phyloP scores from a whole-genome alignment of 1,140 invertebrate species.

The Physella acuta region DNA sequence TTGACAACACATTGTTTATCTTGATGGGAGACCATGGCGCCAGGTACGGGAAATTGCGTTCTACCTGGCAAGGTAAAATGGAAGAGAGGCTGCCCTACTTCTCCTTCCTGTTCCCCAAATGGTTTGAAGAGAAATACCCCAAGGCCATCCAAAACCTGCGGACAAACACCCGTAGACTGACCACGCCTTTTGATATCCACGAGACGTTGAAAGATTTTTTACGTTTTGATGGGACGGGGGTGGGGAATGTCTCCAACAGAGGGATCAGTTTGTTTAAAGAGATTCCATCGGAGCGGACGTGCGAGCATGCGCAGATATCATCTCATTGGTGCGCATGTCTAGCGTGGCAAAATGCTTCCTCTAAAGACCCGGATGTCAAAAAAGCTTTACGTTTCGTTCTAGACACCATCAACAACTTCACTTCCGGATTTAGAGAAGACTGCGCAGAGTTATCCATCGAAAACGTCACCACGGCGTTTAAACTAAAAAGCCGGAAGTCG shows the following conservation, averaged over 20 bases:
- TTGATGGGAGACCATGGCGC: constrained; percentile 91
- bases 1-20: constrained; percentile 69
- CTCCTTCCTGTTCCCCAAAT: constrained; percentile 74
- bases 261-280: constrained; percentile 70
- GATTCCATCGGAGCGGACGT: constrained; percentile 71
- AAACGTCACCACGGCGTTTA: constrained; percentile 63
- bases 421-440: constrained; percentile 11
- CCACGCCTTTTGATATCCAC: constrained; percentile 1
- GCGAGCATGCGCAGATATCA: constrained; percentile 84
- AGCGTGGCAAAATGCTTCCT: constrained; percentile 63
- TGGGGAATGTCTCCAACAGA: constrained; percentile 60
- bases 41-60: constrained; percentile 75
- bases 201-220: not conserved
- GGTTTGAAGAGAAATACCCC: constrained; percentile 69
- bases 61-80: constrained; percentile 79
- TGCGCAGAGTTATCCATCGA: constrained; percentile 20
- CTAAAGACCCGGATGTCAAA: constrained; percentile 8
- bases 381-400: constrained; percentile 21
- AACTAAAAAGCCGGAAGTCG: constrained; percentile 72
- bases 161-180: constrained; percentile 18
- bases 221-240: constrained; percentile 57
- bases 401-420: constrained; percentile 26
- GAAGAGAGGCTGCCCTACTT: constrained; percentile 88
- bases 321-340: constrained; percentile 95
- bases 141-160: constrained; percentile 69